Evolutionary conservation across 2,113 vertebrate species (phyloP).

Genomic region (Macrotis lagotis): DNA sequence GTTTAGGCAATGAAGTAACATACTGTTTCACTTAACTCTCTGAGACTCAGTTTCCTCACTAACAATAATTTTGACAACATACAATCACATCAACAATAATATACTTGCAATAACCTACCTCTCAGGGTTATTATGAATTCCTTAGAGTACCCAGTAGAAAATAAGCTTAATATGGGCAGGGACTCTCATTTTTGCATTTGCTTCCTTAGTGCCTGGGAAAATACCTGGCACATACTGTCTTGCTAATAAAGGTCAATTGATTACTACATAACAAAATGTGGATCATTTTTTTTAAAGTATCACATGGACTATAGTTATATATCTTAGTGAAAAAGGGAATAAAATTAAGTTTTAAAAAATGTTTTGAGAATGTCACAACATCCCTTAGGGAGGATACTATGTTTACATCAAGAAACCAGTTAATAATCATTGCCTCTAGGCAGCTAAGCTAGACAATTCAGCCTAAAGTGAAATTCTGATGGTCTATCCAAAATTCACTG

Average conservation of each 20-base stretch:
- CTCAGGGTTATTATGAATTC: not conserved
- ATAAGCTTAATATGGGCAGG: not conserved
- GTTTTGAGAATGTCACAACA: not conserved
- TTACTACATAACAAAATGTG: not conserved
- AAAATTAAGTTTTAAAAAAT: not conserved
- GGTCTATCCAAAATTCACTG: not conserved
- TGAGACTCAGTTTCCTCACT: not conserved
- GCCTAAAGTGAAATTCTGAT: not conserved
- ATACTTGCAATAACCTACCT: not conserved
- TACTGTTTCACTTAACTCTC: not conserved
- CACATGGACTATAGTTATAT: not conserved
- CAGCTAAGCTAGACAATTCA: not conserved
- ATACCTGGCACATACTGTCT: not conserved
- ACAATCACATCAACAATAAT: not conserved
- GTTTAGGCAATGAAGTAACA: not conserved
- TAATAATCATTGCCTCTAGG: not conserved
- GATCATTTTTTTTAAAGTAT: not conserved
- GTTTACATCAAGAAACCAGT: not conserved
- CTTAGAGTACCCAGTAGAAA: not conserved
- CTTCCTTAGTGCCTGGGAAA: not conserved
- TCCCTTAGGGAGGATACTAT: not conserved
- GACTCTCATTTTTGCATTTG: not conserved
- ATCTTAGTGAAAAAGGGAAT: not conserved
- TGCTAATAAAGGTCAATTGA: not conserved
- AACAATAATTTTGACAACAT: not conserved